These are phyloP conservation scores for Dipodomys spectabilis DNA, from an alignment of 2,113 vertebrate genomes.

Conservation along the genomic window DNA sequence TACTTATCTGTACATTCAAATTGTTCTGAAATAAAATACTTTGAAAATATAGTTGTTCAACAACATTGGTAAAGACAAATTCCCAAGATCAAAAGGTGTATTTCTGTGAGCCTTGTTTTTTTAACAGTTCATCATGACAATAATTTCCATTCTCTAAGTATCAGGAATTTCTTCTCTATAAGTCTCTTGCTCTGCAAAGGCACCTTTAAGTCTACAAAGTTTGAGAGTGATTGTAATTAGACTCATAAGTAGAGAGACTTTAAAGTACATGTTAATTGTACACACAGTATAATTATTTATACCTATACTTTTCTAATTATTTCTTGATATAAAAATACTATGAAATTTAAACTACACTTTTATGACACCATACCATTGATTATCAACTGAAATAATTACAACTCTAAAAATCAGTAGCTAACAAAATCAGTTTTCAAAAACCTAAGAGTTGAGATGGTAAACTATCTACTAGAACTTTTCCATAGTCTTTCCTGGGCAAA, in stretches of 20 bases:
- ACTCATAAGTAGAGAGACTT: conserved; percentile 9
- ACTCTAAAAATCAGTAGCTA: neutral
- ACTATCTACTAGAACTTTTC: neutral
- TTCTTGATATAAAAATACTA: neutral
- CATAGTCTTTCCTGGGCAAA: neutral
- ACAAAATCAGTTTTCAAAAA: neutral
- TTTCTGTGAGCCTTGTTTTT: neutral
- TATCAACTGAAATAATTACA: neutral
- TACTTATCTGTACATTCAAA: neutral
- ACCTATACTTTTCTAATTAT: neutral
- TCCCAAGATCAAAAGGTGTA: neutral
- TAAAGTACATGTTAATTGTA: neutral
- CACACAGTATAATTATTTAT: neutral
- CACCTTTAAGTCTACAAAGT: neutral
- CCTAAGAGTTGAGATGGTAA: neutral
- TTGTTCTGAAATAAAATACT: neutral
- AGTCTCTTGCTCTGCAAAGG: neutral
- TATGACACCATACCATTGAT: neutral
- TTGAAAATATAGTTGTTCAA: neutral
- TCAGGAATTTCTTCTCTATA: neutral
- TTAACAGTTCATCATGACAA: neutral
- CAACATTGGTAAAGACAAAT: conserved; percentile 14
- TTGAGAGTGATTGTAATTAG: conserved; percentile 13
- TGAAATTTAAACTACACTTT: conserved; percentile 11
- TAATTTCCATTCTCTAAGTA: conserved; percentile 4